Evolutionary conservation across 1,140 invertebrate species (phyloP).

Genomic region (Kradibia gibbosae): DNA sequence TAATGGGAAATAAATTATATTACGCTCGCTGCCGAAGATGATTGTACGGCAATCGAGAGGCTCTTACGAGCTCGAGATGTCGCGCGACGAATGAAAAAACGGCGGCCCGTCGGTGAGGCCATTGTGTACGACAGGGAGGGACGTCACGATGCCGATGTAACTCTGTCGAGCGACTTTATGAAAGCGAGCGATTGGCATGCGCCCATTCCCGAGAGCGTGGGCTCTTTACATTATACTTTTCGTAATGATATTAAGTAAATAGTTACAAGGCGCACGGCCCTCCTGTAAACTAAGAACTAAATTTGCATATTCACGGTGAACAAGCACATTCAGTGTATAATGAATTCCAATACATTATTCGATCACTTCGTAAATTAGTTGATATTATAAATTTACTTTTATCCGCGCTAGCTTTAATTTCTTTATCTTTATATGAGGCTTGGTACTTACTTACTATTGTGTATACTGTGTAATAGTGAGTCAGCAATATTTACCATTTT

Average conservation of each 20-base stretch:
- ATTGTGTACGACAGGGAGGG: not conserved
- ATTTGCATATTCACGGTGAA: not conserved
- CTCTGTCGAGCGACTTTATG: not conserved
- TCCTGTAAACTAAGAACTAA: not conserved
- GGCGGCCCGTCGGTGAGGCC: not conserved
- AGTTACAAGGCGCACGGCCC: not conserved
- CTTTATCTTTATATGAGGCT: too few relatives aligned
- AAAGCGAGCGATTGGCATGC: not conserved
- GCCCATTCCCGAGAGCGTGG: not conserved
- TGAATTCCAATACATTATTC: not conserved
- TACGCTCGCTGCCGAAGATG: constrained; percentile 3
- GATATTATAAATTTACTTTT: not conserved
- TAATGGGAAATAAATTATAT: constrained; percentile 39
- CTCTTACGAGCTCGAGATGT: constrained; percentile 27
- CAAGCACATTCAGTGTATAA: not conserved
- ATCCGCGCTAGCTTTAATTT: too few relatives aligned
- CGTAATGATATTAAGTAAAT: constrained; percentile 24
- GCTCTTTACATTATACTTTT: constrained; percentile 23
- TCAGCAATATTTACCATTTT: too few relatives aligned
- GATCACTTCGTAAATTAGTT: not conserved
- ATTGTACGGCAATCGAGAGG: not conserved
- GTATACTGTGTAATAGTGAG: too few relatives aligned
- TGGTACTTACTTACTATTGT: too few relatives aligned
- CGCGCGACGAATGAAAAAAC: constrained; percentile 4
- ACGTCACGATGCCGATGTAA: not conserved